These are phyloP conservation scores for Colius striatus DNA, from an alignment of 2,113 vertebrate genomes.

Conservation along the genomic window DNA sequence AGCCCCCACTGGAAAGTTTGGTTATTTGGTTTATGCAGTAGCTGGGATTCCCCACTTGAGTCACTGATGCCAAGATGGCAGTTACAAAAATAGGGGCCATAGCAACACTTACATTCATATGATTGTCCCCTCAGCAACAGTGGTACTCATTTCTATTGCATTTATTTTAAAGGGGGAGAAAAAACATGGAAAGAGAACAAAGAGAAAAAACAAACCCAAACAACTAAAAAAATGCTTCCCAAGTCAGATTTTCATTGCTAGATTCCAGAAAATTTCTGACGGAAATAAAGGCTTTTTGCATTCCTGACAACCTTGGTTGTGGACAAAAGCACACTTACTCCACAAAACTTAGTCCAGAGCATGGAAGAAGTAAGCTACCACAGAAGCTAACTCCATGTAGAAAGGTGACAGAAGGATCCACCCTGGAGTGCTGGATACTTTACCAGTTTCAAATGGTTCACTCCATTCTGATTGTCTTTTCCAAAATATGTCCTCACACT, in stretches of 20 bases:
- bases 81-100: background rate
- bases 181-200: fast-evolving
- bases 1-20: background rate
- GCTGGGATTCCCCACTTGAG: slow-evolving; percentile 47
- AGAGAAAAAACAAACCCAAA: fast-evolving
- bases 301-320: background rate
- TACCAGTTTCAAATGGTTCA: background rate
- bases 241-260: background rate
- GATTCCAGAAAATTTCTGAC: background rate
- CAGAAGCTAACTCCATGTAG: background rate
- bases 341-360: background rate
- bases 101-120: background rate
- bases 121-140: background rate
- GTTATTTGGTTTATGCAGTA: slow-evolving; percentile 14
- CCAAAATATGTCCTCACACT: background rate
- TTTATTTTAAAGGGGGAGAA: background rate
- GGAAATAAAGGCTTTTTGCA: background rate
- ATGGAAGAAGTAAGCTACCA: background rate
- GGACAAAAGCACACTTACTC: background rate
- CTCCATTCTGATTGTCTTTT: background rate
- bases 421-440: background rate
- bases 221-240: background rate
- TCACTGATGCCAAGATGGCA: slow-evolving; percentile 10
- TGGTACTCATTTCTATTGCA: background rate
- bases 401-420: background rate